Evolutionary conservation across 1,140 invertebrate species (phyloP).

Genomic region (Arctopsyche grandis): DNA sequence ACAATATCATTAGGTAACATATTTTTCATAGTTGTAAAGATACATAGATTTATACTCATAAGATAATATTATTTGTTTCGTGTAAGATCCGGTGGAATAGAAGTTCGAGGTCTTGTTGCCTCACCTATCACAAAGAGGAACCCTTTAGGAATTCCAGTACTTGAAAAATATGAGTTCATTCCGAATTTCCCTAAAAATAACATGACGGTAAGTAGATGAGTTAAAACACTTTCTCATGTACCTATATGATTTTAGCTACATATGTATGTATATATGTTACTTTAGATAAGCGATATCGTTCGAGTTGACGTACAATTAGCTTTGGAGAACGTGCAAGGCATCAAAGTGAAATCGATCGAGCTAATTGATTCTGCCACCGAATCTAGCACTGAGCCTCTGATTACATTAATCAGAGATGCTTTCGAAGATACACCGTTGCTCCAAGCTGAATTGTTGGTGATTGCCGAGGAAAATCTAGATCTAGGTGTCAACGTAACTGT

Average conservation of each 20-base stretch:
- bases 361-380: conserved; percentile 67
- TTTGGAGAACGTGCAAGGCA: conserved; percentile 78
- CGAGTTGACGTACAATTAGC: conserved; percentile 75
- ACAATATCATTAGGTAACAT: conserved; percentile 62
- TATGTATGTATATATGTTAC: too few species aligned
- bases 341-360: conserved; percentile 81
- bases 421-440: conserved; percentile 73
- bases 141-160: conserved; percentile 71
- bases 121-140: conserved; percentile 79
- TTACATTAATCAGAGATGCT: conserved; percentile 67
- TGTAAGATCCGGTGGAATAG: conserved; percentile 78
- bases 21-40: neutral
- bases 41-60: neutral
- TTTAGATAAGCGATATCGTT: conserved; percentile 64
- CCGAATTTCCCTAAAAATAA: conserved; percentile 68
- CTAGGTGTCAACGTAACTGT: conserved; percentile 67
- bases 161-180: conserved; percentile 82
- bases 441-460: conserved; percentile 66
- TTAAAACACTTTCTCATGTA: too few species aligned
- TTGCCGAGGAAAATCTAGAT: conserved; percentile 62
- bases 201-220: conserved; percentile 56
- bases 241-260: too few species aligned
- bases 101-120: conserved; percentile 83
- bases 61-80: neutral
- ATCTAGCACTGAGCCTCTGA: conserved; percentile 61